A percentile compares a stretch with the other conserved stretches of the same genome.
phyloP scores from a whole-genome alignment of 92 coral and sea anemone genomes.

The Zoanthus solanderi region DNA sequence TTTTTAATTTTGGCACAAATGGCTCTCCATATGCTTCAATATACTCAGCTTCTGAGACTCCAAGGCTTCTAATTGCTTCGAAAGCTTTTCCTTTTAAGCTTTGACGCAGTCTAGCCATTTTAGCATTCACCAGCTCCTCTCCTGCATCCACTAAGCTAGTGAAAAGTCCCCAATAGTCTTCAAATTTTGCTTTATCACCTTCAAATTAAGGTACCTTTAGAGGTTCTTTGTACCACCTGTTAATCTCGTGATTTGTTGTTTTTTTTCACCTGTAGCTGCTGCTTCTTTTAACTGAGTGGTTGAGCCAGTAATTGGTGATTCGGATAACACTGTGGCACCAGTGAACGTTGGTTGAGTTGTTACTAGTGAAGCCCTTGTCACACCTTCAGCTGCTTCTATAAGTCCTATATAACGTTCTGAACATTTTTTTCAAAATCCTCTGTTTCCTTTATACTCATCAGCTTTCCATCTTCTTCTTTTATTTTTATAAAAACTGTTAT shows the following conservation, averaged over 20 bases:
- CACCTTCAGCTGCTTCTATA: background rate
- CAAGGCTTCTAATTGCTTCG: conserved; percentile 63
- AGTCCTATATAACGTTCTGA: background rate
- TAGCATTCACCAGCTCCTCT: conserved; percentile 59
- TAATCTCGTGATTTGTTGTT: background rate
- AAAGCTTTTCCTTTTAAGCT: background rate
- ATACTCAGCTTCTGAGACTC: conserved; percentile 14
- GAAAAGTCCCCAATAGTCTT: no score
- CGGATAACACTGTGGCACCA: no score
- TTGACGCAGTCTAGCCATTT: background rate
- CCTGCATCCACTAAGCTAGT: conserved; percentile 22
- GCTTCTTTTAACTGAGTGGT: background rate
- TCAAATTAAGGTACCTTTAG: conserved; percentile 57
- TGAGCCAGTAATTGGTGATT: background rate
- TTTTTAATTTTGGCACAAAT: background rate
- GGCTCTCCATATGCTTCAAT: no score
- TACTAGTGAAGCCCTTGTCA: no score
- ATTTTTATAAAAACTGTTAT: no score
- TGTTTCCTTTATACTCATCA: background rate
- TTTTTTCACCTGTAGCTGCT: background rate
- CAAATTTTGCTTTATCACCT: background rate
- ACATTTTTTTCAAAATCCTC: background rate
- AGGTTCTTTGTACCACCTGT: conserved; percentile 11
- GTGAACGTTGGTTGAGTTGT: no score
- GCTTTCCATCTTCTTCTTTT: background rate